These are phyloP conservation scores for Adrianichthys oophorus DNA, from an alignment of 2,797 vertebrate genomes.

Conservation along the genomic window DNA sequence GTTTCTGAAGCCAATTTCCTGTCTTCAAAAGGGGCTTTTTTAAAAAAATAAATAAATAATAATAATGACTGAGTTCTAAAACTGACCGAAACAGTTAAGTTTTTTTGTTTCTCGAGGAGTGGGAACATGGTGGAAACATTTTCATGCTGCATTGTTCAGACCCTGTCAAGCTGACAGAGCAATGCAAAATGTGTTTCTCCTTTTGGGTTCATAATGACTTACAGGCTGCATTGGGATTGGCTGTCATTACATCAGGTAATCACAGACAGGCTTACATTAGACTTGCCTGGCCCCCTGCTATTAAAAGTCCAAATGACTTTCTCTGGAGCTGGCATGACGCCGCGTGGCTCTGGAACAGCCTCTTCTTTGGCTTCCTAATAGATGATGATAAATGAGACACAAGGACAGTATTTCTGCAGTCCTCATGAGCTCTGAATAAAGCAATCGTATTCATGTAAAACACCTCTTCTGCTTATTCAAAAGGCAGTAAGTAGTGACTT, in stretches of 20 bases:
- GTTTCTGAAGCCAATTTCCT: constrained; percentile 25
- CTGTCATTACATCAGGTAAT: constrained; percentile 79
- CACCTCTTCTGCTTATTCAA: neutral
- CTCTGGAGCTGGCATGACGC: constrained; percentile 50
- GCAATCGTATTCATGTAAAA: constrained; percentile 1
- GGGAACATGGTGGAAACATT: constrained; percentile 44
- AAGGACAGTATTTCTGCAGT: constrained; percentile 57
- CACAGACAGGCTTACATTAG: constrained; percentile 69
- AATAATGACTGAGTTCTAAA: constrained; percentile 32
- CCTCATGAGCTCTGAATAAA: constrained; percentile 13
- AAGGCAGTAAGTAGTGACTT: constrained; percentile 6
- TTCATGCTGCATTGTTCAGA: constrained; percentile 53
- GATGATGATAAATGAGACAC: constrained; percentile 37
- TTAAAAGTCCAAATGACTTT: constrained; percentile 70
- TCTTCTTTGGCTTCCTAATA: constrained; percentile 27
- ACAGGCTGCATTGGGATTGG: constrained; percentile 77
- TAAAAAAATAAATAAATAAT: too few species aligned
- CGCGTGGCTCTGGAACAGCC: constrained; percentile 49
- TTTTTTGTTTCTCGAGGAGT: constrained; percentile 28
- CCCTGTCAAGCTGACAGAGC: constrained; percentile 44
- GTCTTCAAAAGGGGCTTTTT: constrained; percentile 43
- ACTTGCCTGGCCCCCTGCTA: constrained; percentile 55
- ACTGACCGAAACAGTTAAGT: constrained; percentile 38
- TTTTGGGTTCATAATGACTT: constrained; percentile 68
- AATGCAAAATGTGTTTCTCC: constrained; percentile 64